Evolutionary conservation across 2,113 vertebrate genomes (phyloP), one percentile per base, ranked within the genome.

Genomic region (Podiceps cristatus): DNA sequence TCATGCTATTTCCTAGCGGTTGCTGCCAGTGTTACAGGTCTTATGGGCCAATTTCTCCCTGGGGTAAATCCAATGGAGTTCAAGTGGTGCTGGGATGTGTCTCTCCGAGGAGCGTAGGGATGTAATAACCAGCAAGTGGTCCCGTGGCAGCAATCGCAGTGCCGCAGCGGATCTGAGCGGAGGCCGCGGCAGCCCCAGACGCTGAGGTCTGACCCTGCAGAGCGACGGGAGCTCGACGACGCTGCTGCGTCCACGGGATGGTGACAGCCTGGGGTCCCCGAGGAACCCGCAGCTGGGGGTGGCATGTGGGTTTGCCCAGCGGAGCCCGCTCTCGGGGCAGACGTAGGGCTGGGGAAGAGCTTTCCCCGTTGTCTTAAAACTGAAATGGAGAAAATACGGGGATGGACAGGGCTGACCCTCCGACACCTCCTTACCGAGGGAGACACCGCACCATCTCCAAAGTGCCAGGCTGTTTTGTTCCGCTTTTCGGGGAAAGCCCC

Each of bases 251-350:
- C 63, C 31, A 0, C 0, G 22, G 52, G 14, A 19, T 7, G 33
- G 74, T 9, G 58, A 47, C 27, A 49, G 7, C 33, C 28, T 16
- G 28, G 18, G 33, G 13, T 52, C 72, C 49, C 37, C 12, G 1
- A 1, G 59, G 74, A 42, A 12, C 9, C 16, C 2, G 0, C 56
- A 40, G 24, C 24, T 1, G 13, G 40, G 40, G 11, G 4, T 31
- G 18, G 18, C 5, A 1, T 2, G 18, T 2, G 10, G 9, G 7
- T 58, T 19, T 71, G 25, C 53, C n/a, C 0, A 0, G 40, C 1
- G 1, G 27, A 44, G 27, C 24, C 13, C 0, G 7, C 3, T 72
- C 16, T 27, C 1, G 3, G 23, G 64, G 14, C 0, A 5, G 49
- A 35, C 1, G 0, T 4, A 6, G 50, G 45, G 37, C 24, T 72